Base-by-base conservation (phyloP, 2,113 vertebrate species). In the Gallinago paraguaiae region DNA sequence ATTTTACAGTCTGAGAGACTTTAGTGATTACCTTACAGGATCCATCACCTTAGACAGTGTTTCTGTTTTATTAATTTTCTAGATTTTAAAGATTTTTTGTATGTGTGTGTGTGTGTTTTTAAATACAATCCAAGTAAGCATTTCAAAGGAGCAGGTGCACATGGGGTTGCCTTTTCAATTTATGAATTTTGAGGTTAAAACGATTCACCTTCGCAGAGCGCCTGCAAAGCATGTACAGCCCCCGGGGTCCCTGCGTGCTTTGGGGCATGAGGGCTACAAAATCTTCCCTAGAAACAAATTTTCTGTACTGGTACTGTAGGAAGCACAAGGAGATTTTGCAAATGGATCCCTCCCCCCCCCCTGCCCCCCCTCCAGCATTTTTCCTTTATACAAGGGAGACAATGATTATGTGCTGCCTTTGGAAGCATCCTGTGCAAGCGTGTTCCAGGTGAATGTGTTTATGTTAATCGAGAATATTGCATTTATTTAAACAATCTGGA, bases 11-110 rank as follows among this genome's bases (percentile, higher is more conserved):
- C 76, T 48, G 89, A 90, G 77, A 76, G 79, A 85, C 57, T 87
- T 77, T 84, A 95, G 75, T 92, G 90, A 92, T 96, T 72, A 69
- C 33, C 20, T 97, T 96, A 82, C 56, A 69, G 57, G 53, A 89
- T 95, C 65, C 84, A 92, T 92, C 89, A 61, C 85, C 95, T 97
- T 90, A 95, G 96, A 97, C 15, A 95, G 22, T 60, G 65, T 68
- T 93, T 79, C 9, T 54, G 33, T 93, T 97, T 95, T 89, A 53
- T 74, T 70, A 79, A 59, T 91, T 20, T 90, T 93, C 90, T 70
- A 60, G 82, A 93, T 67, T 70, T 82, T 41, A 30, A 65, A 30
- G 16, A 54, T 20, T 33, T 71, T 41, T 39, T 61, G 37, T 65
- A n/a, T 68, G 30, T 91, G 4, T 16, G 10, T 14, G 50, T 54